Evolutionary conservation across 2,113 vertebrate genomes (phyloP).

Genomic region (Diglossa brunneiventris): DNA sequence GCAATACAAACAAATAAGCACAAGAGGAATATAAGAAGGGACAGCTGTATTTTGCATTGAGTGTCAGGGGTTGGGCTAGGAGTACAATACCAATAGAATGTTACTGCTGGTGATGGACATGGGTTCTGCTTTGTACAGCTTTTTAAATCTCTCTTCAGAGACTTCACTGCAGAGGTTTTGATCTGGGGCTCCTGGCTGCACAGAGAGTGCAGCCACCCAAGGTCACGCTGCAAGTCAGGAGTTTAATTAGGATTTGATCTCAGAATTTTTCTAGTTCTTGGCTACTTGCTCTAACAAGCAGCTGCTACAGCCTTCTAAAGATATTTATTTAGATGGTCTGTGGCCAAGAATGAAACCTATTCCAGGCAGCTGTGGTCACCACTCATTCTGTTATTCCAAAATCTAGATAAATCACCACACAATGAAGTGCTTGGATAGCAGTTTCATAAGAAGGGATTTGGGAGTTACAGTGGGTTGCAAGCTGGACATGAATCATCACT

Average conservation of each 20-base stretch:
- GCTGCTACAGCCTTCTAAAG: not conserved
- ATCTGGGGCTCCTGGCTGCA: not conserved
- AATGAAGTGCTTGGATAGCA: not conserved
- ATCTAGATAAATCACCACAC: not conserved
- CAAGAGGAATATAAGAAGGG: not conserved
- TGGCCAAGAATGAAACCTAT: conserved; percentile 38
- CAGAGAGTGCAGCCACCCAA: not conserved
- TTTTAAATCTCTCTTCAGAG: conserved; percentile 26
- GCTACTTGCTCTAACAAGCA: conserved; percentile 30
- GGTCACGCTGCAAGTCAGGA: conserved; percentile 22
- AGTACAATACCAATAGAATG: not conserved
- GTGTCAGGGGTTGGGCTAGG: not conserved
- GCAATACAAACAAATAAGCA: not conserved
- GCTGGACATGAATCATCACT: not conserved
- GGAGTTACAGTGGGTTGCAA: not conserved
- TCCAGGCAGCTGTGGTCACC: conserved; percentile 1
- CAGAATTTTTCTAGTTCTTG: conserved; percentile 11
- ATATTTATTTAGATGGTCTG: conserved; percentile 14
- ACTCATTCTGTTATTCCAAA: not conserved
- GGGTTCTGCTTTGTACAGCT: not conserved
- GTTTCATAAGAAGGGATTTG: not conserved
- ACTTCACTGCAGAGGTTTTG: conserved; percentile 8
- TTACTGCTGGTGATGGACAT: not conserved
- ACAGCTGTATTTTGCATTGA: not conserved
- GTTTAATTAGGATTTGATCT: conserved; percentile 62